Percentiles rank a stretch among this genome's conserved stretches.
phyloP scores from a whole-genome alignment of 2,888 invertebrate species.

The Hyalella azteca region DNA sequence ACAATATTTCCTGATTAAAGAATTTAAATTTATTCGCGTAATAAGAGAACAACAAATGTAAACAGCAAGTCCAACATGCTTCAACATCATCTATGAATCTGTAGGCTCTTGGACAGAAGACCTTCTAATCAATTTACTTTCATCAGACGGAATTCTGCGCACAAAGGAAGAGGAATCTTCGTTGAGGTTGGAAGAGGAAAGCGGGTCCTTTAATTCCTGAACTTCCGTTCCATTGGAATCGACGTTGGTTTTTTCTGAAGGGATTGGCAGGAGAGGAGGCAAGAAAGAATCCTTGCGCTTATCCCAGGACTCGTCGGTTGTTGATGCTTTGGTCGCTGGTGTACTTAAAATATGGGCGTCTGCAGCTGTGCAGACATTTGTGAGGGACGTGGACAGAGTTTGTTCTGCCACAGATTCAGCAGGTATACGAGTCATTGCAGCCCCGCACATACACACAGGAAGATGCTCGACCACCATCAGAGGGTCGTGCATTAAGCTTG shows the following conservation, averaged over 20 bases:
- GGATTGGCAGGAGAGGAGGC: background rate
- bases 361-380: background rate
- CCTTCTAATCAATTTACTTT: background rate
- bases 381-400: background rate
- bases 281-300: background rate
- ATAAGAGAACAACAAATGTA: too few species aligned
- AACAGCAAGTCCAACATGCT: too few species aligned
- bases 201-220: background rate
- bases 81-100: constrained; percentile 8
- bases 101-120: background rate
- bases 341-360: background rate
- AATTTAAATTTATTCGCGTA: too few species aligned
- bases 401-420: background rate
- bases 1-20: too few species aligned
- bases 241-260: background rate
- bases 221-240: background rate
- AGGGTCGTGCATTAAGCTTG: constrained; percentile 49
- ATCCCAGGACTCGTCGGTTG: background rate
- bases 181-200: background rate
- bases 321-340: background rate
- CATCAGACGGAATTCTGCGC: background rate
- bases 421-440: constrained; percentile 52
- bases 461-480: constrained; percentile 44
- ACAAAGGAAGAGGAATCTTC: background rate
- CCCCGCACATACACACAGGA: constrained; percentile 54